Conservation (phyloP, 2,113 vertebrate genomes). For the Sphyrna mokarran region DNA sequence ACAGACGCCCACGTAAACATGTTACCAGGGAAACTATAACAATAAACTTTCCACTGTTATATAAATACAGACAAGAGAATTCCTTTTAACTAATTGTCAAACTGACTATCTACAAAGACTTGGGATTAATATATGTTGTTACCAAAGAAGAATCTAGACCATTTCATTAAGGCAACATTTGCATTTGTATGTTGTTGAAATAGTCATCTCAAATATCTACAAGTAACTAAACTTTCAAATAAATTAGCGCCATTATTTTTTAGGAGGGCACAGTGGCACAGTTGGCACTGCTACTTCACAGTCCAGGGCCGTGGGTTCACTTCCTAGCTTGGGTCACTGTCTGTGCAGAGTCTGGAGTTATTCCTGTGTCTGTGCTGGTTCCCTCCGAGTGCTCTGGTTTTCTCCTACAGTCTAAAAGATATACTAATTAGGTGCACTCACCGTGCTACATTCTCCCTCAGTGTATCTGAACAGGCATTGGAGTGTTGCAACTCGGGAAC, state of each 20-base stretch:
- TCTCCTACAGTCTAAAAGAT: too few species aligned
- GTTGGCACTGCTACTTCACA: too few species aligned
- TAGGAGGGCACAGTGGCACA: too few species aligned
- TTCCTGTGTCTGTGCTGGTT: too few species aligned
- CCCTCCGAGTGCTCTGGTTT: too few species aligned
- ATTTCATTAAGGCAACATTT: background rate
- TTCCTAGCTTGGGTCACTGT: too few species aligned
- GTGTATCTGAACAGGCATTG: too few species aligned
- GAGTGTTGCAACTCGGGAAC: too few species aligned
- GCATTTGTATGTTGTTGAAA: background rate
- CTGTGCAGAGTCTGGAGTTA: too few species aligned
- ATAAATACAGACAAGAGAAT: background rate
- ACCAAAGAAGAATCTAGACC: background rate
- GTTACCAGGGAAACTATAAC: background rate
- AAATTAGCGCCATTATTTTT: background rate
- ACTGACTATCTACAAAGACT: background rate
- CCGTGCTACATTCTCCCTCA: too few species aligned
- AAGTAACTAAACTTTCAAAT: background rate
- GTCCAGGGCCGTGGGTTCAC: too few species aligned
- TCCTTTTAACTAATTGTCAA: background rate
- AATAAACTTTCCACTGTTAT: background rate
- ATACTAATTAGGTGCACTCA: too few species aligned
- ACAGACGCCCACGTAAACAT: background rate
- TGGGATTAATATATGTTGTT: background rate
- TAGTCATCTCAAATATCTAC: background rate